These are phyloP conservation scores for Hydrozoanthus gracilis DNA, from an alignment of 92 coral and sea anemone species.

Conservation along the genomic window DNA sequence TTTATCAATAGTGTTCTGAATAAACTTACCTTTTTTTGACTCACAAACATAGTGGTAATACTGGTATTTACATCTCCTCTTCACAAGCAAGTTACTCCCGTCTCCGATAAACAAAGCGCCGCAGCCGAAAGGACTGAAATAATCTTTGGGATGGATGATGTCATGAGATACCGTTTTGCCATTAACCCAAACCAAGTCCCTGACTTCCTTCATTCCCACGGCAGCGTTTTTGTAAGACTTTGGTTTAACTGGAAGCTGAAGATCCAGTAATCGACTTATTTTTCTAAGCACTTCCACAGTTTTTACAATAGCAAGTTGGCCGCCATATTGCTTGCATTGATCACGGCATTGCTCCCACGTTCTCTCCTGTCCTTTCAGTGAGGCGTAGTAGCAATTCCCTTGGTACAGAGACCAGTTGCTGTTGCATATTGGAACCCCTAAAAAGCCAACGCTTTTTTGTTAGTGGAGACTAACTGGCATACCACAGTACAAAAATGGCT, in stretches of 20 bases:
- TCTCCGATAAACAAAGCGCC: neutral
- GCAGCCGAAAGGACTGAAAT: conserved; percentile 25
- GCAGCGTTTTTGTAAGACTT: conserved; percentile 7
- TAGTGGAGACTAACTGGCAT: too few species aligned
- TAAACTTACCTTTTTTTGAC: conserved; percentile 30
- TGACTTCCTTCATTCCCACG: conserved; percentile 56
- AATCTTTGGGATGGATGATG: neutral
- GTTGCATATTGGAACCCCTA: neutral
- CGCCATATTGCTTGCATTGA: conserved; percentile 21
- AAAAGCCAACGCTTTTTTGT: neutral
- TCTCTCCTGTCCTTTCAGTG: neutral
- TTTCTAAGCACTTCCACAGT: conserved; percentile 40
- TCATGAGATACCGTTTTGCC: conserved; percentile 25
- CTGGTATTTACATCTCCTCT: neutral
- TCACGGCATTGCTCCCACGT: conserved; percentile 32
- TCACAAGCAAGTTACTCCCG: neutral
- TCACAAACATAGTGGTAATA: conserved; percentile 9
- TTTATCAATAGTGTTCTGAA: neutral
- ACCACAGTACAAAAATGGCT: too few species aligned
- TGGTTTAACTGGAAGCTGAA: neutral
- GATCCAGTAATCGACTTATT: conserved; percentile 38
- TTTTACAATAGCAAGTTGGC: conserved; percentile 63
- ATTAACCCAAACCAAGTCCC: conserved; percentile 47
- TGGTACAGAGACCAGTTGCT: neutral
- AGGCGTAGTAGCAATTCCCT: conserved; percentile 23